Evolutionary conservation across 2,797 vertebrate genomes (phyloP), one percentile per base, ranked within the genome.

Genomic region (Notamacropus eugenii): DNA sequence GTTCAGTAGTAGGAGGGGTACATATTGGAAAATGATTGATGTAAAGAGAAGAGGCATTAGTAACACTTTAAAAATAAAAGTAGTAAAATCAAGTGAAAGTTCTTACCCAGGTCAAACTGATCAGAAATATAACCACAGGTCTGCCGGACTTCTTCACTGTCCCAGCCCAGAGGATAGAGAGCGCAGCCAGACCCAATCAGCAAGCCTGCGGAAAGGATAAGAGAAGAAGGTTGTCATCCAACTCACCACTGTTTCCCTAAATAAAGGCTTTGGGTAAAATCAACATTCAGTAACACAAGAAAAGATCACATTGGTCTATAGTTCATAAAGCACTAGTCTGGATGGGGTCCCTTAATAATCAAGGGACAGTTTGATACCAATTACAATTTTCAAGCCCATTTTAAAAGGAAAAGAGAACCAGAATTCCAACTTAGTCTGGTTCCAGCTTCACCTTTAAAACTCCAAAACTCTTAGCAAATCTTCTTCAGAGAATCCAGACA

Each of bases 111-210:
- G 97, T 99, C 98, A 98, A 99, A 99, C 98, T 99, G 99, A 97
- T 99, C 98, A 11, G 99, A 99, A 98, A 99, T 98, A 98, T 99
- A 99, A 97, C 99, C 99, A 98, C 99, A 99, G 91, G 99, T 99
- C 98, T 99, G 99, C 94, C 98, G 99, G 90, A 99, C 99, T 97
- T 99, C 99, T 98, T 99, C 99, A 59, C 99, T 99, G 98, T 99
- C 99, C 99, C 99, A 99, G 97, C 99, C 99, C 98, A 99, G 98
- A 5, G 99, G 99, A 97, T 99, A 99, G 96, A 99, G 99, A 1
- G 99, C 99, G 91, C 99, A 99, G 95, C 99, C 99, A 5, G 99
- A 99, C 54, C 99, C 99, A 0, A 99, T 99, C 97, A 99, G 98
- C 98, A 99, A 98, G 96, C 99, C 99, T 99, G 98, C 16, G 74